Percentiles rank a stretch among this genome's conserved stretches.
These are phyloP conservation scores for Euborellia annulipes DNA, from an alignment of 1,140 invertebrate species.

Conservation along the genomic window DNA sequence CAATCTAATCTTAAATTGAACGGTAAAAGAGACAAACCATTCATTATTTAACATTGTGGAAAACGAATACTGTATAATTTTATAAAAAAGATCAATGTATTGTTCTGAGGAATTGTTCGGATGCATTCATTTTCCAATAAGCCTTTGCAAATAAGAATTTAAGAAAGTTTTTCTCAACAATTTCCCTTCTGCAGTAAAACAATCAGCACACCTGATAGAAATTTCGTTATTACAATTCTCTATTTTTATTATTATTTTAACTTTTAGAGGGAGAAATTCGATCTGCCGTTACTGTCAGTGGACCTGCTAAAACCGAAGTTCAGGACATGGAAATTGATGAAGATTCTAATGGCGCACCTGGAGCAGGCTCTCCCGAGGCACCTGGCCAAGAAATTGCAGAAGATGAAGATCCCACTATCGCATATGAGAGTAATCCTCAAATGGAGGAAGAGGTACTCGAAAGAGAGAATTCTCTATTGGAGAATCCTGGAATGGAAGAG, in stretches of 20 bases:
- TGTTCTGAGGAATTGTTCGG: too few relatives aligned
- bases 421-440: background rate
- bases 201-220: conserved; percentile 29
- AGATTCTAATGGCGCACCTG: conserved; percentile 16
- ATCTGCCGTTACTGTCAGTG: conserved; percentile 19
- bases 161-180: too few relatives aligned
- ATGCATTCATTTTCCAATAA: too few relatives aligned
- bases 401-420: background rate
- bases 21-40: too few relatives aligned
- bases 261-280: conserved; percentile 29
- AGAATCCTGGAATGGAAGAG: conserved; percentile 11
- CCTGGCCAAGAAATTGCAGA: conserved; percentile 6
- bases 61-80: too few relatives aligned
- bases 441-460: background rate
- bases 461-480: background rate
- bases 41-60: too few relatives aligned
- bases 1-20: too few relatives aligned
- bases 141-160: too few relatives aligned
- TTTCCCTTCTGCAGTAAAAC: conserved; percentile 25
- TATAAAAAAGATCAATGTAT: too few relatives aligned
- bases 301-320: background rate
- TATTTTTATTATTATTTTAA: too few relatives aligned
- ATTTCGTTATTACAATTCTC: too few relatives aligned
- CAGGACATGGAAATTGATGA: conserved; percentile 33
- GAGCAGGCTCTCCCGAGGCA: conserved; percentile 11